A percentile compares a stretch with the other conserved stretches of the same genome.
Conservation (phyloP, 2,113 vertebrate species). For the Myrmecophaga tridactyla region DNA sequence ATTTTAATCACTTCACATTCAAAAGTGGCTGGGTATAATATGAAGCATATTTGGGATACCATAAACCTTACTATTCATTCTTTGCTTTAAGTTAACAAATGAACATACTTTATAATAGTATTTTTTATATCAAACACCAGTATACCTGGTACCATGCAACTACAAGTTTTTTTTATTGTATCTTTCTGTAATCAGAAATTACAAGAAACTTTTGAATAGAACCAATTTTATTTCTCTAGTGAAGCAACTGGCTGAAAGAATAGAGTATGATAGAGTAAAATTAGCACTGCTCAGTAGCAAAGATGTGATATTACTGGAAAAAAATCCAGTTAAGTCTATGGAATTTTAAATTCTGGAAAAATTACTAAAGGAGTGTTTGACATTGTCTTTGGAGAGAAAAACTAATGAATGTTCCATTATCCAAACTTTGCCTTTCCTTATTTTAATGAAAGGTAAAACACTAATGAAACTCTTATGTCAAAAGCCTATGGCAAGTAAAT, state of each 20-base stretch:
- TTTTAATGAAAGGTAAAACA: constrained; percentile 70
- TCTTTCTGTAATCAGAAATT: background rate
- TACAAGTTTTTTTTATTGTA: background rate
- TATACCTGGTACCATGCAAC: background rate
- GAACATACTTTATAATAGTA: background rate
- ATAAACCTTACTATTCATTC: background rate
- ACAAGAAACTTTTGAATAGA: constrained; percentile 1
- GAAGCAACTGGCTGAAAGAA: constrained; percentile 7
- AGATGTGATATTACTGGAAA: background rate
- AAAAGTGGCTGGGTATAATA: background rate
- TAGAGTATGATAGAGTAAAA: constrained; percentile 21
- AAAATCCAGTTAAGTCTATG: background rate
- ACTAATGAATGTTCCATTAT: constrained; percentile 62
- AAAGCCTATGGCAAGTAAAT: constrained; percentile 73
- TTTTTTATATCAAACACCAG: background rate
- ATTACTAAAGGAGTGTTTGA: background rate
- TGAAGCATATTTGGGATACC: background rate
- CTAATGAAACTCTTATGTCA: constrained; percentile 72
- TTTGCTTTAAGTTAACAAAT: background rate
- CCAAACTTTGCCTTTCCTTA: constrained; percentile 55
- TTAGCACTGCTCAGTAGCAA: background rate
- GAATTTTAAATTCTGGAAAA: constrained; percentile 53
- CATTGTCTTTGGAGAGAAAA: constrained; percentile 21
- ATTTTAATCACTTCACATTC: background rate
- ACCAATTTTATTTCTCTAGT: background rate